Percentiles rank a stretch among this genome's conserved stretches.
phyloP scores from a whole-genome alignment of 2,113 vertebrate genomes.

The Illadopsis cleaveri region DNA sequence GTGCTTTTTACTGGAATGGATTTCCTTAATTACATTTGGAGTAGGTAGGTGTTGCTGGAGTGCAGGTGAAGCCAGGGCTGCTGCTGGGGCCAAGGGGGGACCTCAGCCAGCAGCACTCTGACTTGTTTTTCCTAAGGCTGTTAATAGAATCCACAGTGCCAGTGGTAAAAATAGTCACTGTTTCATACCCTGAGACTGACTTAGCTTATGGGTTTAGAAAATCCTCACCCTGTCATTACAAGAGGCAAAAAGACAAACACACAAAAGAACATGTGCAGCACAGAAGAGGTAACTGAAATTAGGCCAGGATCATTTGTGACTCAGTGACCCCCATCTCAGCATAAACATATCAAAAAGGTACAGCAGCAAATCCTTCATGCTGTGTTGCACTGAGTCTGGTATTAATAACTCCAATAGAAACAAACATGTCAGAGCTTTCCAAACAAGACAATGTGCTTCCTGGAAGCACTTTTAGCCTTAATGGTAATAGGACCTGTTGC shows the following conservation, averaged over 20 bases:
- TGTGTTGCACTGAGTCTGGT: neutral
- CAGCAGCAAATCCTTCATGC: neutral
- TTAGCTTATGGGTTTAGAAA: neutral
- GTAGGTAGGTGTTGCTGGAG: neutral
- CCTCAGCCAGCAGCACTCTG: neutral
- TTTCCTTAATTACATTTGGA: neutral
- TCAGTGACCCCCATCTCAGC: neutral
- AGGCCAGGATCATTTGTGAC: neutral
- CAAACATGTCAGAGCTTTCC: neutral
- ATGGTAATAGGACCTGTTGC: slow-evolving; percentile 1
- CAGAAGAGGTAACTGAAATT: neutral
- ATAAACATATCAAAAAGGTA: neutral
- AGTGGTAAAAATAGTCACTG: neutral
- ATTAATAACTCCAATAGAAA: slow-evolving; percentile 7
- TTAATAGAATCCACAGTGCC: neutral
- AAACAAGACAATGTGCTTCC: neutral
- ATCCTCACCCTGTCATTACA: neutral
- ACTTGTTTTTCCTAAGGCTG: neutral
- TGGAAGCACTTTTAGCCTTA: slow-evolving; percentile 3
- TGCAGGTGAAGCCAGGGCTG: neutral
- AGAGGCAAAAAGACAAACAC: neutral
- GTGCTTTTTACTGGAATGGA: neutral
- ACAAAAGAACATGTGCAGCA: neutral
- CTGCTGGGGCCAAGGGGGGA: neutral
- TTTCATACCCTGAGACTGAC: neutral